These are phyloP conservation scores for Cheilosia vernalis DNA, from an alignment of 2,888 invertebrate genomes.

Conservation along the genomic window DNA sequence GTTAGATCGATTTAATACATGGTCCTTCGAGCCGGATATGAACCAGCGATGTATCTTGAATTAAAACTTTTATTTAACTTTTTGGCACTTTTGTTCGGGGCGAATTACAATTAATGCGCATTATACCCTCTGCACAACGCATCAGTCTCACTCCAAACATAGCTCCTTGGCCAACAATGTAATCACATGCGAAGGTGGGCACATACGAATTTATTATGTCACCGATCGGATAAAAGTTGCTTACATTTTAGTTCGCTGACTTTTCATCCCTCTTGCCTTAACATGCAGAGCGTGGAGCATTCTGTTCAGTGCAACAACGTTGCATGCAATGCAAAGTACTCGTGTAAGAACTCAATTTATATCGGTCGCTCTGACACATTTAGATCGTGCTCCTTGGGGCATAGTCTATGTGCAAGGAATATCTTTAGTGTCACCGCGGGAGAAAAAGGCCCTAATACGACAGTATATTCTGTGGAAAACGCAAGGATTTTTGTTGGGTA, in stretches of 20 bases:
- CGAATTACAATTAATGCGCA: too few relatives aligned
- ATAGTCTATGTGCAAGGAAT: not conserved
- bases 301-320: slow-evolving; percentile 10
- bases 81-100: too few relatives aligned
- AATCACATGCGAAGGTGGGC: too few relatives aligned
- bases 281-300: not conserved
- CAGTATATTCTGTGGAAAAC: not conserved
- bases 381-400: slow-evolving; percentile 25
- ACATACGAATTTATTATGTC: slow-evolving; percentile 67
- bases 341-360: slow-evolving; percentile 54
- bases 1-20: too few relatives aligned
- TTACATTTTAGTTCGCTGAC: slow-evolving; percentile 68
- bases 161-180: too few relatives aligned
- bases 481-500: slow-evolving; percentile 15
- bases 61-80: too few relatives aligned
- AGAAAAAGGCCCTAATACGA: slow-evolving; percentile 27
- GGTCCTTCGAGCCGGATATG: too few relatives aligned
- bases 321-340: slow-evolving; percentile 42
- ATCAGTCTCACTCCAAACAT: too few relatives aligned
- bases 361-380: slow-evolving; percentile 33
- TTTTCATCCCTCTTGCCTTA: slow-evolving; percentile 1
- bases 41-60: too few relatives aligned
- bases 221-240: slow-evolving; percentile 52
- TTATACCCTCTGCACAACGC: too few relatives aligned
- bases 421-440: slow-evolving; percentile 9